Evolutionary conservation across 2,888 invertebrate genomes (phyloP).

Genomic region (Bembecia ichneumoniformis): DNA sequence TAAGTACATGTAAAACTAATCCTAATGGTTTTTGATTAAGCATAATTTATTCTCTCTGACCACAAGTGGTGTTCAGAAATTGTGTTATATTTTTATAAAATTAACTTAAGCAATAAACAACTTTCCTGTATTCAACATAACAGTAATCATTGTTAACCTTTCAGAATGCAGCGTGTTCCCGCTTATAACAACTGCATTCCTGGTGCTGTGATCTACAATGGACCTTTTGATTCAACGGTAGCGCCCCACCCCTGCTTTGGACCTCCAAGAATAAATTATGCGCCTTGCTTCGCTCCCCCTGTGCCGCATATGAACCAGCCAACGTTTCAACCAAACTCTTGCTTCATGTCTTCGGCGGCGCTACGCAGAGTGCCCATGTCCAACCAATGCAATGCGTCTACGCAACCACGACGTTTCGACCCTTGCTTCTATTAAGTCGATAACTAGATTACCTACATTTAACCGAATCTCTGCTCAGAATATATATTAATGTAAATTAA

Average conservation of each 20-base stretch:
- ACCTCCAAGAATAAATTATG: conserved; percentile 8
- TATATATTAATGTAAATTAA: no score
- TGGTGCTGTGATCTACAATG: conserved; percentile 8
- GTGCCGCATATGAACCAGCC: conserved; percentile 7
- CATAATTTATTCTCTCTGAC: no score
- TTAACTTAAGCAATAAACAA: no score
- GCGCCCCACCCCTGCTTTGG: conserved; percentile 28
- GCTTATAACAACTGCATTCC: conserved; percentile 20
- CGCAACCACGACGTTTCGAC: conserved; percentile 12
- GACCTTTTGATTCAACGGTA: conserved; percentile 4
- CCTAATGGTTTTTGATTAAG: no score
- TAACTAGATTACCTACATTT: not conserved
- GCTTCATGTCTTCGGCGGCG: conserved; percentile 36
- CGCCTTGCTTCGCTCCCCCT: conserved; percentile 16
- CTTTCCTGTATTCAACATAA: no score
- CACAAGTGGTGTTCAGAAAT: no score
- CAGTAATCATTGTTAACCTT: no score
- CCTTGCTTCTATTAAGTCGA: conserved; percentile 15
- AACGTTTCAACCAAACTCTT: conserved; percentile 27
- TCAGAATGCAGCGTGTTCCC: conserved; percentile 47
- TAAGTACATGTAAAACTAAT: no score
- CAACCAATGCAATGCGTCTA: conserved; percentile 15
- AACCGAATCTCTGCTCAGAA: conserved; percentile 21
- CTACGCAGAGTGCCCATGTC: conserved; percentile 23
- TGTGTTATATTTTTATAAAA: conserved; percentile 4